Percentiles rank a stretch among this genome's conserved stretches.
Evolutionary conservation across 2,888 invertebrate species (phyloP).

Genomic region (Escarpia spicata): DNA sequence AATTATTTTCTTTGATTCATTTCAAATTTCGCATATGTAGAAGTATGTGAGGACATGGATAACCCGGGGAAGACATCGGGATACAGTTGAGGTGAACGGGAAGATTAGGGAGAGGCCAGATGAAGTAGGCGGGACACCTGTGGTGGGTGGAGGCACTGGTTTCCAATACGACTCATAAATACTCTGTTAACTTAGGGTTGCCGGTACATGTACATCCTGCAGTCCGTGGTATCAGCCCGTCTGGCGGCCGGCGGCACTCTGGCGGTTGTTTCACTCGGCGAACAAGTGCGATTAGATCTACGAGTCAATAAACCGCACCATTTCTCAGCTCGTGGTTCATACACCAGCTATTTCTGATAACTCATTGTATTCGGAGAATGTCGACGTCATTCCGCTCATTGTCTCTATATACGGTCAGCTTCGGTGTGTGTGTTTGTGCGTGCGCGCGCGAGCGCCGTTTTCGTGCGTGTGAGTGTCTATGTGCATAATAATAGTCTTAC

Average conservation of each 20-base stretch:
- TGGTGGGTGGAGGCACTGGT: neutral
- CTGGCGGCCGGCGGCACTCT: neutral
- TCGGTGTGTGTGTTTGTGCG: neutral
- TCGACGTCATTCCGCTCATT: neutral
- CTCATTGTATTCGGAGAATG: constrained; percentile 12
- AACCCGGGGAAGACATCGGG: neutral
- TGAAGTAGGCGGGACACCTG: neutral
- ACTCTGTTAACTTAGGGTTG: no score
- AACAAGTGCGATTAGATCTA: constrained; percentile 4
- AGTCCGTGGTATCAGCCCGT: neutral
- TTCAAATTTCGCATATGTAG: no score
- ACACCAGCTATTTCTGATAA: neutral
- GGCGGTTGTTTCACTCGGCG: neutral
- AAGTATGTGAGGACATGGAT: neutral
- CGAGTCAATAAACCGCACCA: neutral
- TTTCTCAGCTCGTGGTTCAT: neutral
- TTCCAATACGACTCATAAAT: no score
- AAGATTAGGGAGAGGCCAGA: neutral
- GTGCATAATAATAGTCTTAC: no score
- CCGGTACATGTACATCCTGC: neutral
- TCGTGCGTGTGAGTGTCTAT: no score
- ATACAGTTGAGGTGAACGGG: neutral
- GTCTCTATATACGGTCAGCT: constrained; percentile 1
- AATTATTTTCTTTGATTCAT: no score
- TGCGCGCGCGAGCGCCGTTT: neutral